Evolutionary conservation across 1,140 invertebrate genomes (phyloP).

Genomic region (Ooceraea biroi): DNA sequence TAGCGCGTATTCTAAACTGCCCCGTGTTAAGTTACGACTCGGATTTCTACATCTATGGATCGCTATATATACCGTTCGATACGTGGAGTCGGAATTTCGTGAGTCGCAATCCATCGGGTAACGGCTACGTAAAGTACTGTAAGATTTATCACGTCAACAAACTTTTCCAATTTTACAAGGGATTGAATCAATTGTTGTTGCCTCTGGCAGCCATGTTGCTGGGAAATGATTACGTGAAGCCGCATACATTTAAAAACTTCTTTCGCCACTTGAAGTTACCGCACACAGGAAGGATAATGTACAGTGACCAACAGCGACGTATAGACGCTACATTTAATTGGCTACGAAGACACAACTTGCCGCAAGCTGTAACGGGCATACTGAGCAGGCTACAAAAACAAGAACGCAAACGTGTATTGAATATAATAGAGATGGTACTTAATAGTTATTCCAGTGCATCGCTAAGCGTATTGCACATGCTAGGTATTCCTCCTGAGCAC

Average conservation of each 20-base stretch:
- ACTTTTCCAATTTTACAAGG: constrained; percentile 89
- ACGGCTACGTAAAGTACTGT: constrained; percentile 86
- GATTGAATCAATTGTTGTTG: constrained; percentile 89
- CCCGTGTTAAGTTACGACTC: constrained; percentile 96
- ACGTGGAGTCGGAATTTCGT: constrained; percentile 87
- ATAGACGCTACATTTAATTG: constrained; percentile 91
- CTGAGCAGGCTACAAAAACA: constrained; percentile 87
- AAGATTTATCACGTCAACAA: constrained; percentile 91
- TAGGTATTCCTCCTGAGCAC: constrained; percentile 73
- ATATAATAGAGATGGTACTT: constrained; percentile 88
- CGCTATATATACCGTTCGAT: constrained; percentile 92
- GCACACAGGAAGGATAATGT: constrained; percentile 11
- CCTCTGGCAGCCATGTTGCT: constrained; percentile 93
- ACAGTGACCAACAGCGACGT: constrained; percentile 77
- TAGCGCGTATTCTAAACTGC: constrained; percentile 92
- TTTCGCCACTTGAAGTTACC: constrained; percentile 89
- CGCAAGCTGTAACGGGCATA: constrained; percentile 90
- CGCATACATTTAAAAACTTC: constrained; percentile 90
- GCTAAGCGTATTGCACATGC: constrained; percentile 85
- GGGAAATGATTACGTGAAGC: constrained; percentile 95
- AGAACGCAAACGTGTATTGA: constrained; percentile 86
- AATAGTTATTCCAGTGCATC: constrained; percentile 88
- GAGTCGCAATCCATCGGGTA: constrained; percentile 57
- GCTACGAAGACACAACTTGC: constrained; percentile 90
- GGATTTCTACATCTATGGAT: constrained; percentile 96